These are phyloP conservation scores for Sitophilus oryzae DNA, from an alignment of 1,140 invertebrate genomes.

Conservation along the genomic window DNA sequence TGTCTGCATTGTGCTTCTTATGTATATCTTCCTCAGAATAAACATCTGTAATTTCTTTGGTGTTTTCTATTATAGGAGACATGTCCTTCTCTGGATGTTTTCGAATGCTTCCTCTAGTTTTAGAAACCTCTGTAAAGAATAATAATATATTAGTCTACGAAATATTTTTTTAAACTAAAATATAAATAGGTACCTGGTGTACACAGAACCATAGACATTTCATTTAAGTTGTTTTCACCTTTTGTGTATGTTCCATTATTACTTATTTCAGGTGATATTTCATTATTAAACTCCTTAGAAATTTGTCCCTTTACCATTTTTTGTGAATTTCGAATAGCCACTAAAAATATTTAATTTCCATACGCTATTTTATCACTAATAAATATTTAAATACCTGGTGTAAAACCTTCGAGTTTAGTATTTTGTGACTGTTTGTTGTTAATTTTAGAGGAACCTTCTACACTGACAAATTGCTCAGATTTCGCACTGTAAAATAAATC, in stretches of 20 bases:
- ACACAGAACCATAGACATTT: not conserved
- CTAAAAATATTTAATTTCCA: too few species aligned
- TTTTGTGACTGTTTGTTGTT: not conserved
- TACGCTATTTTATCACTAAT: not conserved
- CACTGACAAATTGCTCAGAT: not conserved
- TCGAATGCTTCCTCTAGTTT: not conserved
- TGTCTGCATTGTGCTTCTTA: not conserved
- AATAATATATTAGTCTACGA: too few species aligned
- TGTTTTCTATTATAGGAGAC: not conserved
- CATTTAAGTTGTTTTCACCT: not conserved
- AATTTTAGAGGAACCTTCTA: not conserved
- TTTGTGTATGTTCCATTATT: not conserved
- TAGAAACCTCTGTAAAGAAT: not conserved
- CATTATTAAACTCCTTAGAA: not conserved
- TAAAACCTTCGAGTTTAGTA: not conserved
- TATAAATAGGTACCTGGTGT: slow-evolving; percentile 1
- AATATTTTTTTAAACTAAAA: too few species aligned
- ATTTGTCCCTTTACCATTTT: not conserved
- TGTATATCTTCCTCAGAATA: not conserved
- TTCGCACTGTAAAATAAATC: not conserved
- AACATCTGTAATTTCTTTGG: not conserved
- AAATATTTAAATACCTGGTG: slow-evolving; percentile 1
- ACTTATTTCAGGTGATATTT: not conserved
- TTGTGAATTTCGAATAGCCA: not conserved
- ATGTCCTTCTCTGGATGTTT: not conserved